A percentile compares a stretch with the other conserved stretches of the same genome.
Evolutionary conservation across 2,113 vertebrate species (phyloP).

Genomic region (Paradoxurus hermaphroditus): DNA sequence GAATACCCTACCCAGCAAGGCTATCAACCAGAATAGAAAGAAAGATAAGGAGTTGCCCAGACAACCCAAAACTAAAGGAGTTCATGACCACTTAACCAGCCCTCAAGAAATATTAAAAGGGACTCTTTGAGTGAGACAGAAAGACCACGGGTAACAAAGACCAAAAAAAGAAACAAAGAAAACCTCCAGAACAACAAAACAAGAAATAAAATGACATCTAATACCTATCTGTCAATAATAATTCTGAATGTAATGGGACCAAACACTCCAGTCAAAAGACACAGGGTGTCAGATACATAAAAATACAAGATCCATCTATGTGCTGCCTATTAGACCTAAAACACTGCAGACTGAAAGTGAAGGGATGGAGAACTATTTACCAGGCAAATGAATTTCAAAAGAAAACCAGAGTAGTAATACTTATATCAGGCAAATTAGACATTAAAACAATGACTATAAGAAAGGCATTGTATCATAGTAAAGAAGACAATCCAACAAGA

Average conservation of each 20-base stretch:
- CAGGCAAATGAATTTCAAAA: neutral
- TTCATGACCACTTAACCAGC: neutral
- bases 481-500: neutral
- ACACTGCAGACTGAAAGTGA: neutral
- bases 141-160: neutral
- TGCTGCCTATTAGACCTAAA: neutral
- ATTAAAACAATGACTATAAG: neutral
- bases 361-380: neutral
- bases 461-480: neutral
- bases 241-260: neutral
- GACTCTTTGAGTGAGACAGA: neutral
- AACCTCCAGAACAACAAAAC: neutral
- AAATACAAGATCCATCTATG: neutral
- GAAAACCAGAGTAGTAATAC: neutral
- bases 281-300: neutral
- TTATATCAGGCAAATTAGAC: neutral
- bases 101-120: neutral
- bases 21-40: neutral
- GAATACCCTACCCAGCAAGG: neutral
- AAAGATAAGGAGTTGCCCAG: neutral
- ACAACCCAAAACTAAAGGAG: neutral
- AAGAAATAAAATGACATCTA: neutral
- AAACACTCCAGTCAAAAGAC: neutral
- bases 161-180: neutral
- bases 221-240: neutral